phyloP scores from a whole-genome alignment of 2,888 invertebrate genomes.

The Linyphia triangularis region DNA sequence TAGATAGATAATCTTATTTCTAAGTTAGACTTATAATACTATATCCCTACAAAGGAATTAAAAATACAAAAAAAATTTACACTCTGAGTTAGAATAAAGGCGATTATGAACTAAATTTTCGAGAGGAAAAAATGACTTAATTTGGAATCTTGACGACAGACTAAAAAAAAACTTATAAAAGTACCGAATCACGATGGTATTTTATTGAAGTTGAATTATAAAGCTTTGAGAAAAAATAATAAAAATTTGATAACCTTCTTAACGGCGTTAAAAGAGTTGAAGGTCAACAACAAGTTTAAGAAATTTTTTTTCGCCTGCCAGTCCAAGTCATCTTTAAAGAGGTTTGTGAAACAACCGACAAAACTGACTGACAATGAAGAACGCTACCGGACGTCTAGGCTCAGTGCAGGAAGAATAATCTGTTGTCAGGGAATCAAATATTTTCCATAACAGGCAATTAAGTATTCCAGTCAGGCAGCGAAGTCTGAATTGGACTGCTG shows the following conservation, averaged over 20 bases:
- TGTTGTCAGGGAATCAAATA: constrained; percentile 35
- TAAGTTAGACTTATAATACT: too few relatives aligned
- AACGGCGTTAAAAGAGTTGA: constrained; percentile 20
- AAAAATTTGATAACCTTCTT: constrained; percentile 53
- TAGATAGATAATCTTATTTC: too few relatives aligned
- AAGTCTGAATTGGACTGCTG: constrained; percentile 56
- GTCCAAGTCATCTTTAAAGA: constrained; percentile 19
- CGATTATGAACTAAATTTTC: background rate
- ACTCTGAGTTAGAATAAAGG: too few relatives aligned
- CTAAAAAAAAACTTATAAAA: background rate
- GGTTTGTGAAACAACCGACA: constrained; percentile 50
- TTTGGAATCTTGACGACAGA: background rate
- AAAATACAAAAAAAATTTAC: too few relatives aligned
- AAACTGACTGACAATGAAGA: constrained; percentile 24
- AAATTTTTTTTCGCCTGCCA: constrained; percentile 30
- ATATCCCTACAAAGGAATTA: too few relatives aligned
- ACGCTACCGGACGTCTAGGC: constrained; percentile 58
- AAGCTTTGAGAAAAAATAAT: constrained; percentile 16
- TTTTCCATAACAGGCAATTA: constrained; percentile 50
- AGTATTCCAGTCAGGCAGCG: constrained; percentile 40
- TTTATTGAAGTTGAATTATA: constrained; percentile 49
- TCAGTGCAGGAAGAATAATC: constrained; percentile 33
- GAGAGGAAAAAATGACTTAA: background rate
- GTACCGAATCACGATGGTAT: constrained; percentile 33
- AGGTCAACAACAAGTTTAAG: constrained; percentile 22